Percentiles rank a stretch among this genome's conserved stretches.
phyloP scores from a whole-genome alignment of 2,888 invertebrate genomes.

The Andrena bicolor region DNA sequence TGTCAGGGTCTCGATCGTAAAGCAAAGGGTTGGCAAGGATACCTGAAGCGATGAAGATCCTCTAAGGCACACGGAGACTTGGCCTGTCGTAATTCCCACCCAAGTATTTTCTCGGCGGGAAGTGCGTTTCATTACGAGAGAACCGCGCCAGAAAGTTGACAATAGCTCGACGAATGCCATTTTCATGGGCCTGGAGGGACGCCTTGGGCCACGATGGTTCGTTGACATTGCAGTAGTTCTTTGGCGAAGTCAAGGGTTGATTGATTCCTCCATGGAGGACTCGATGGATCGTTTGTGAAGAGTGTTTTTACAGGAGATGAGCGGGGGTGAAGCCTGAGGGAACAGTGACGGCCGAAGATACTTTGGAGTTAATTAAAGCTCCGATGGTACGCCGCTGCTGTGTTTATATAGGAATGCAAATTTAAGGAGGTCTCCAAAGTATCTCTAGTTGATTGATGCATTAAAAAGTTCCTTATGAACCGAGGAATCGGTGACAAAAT shows the following conservation, averaged over 20 bases:
- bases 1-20: constrained; percentile 56
- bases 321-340: not conserved
- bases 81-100: constrained; percentile 17
- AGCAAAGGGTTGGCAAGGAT: constrained; percentile 51
- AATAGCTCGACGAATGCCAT: constrained; percentile 51
- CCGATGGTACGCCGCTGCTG: not conserved
- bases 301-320: constrained; percentile 1
- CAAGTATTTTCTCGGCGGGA: constrained; percentile 21
- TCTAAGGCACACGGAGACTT: constrained; percentile 28
- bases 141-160: constrained; percentile 33
- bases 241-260: constrained; percentile 36
- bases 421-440: not conserved
- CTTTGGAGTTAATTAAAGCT: constrained; percentile 9
- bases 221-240: constrained; percentile 24
- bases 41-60: constrained; percentile 47
- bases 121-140: constrained; percentile 57
- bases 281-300: constrained; percentile 1
- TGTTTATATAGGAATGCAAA: not conserved
- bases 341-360: not conserved
- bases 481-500: not conserved
- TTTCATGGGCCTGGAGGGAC: constrained; percentile 44
- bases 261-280: constrained; percentile 28
- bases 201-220: constrained; percentile 27
- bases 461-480: too few species aligned
- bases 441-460: not conserved